Conservation (phyloP, 2,113 vertebrate genomes). For the Glaucidium brasilianum region DNA sequence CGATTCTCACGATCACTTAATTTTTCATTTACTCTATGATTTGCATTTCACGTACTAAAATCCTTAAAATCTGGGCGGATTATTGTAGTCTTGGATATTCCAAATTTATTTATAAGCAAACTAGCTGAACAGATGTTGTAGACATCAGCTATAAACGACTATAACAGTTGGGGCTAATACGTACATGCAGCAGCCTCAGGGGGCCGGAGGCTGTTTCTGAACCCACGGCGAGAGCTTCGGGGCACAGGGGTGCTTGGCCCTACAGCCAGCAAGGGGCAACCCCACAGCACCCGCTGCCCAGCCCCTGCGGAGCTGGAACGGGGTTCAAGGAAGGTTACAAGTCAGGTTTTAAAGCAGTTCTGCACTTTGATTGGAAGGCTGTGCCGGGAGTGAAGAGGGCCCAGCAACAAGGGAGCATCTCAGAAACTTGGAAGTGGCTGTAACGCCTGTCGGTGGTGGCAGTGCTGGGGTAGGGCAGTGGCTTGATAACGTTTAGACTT, state of each 20-base stretch:
- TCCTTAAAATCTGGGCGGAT: not conserved
- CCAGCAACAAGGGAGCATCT: not conserved
- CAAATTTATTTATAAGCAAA: constrained; percentile 1
- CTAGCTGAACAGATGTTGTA: not conserved
- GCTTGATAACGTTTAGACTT: not conserved
- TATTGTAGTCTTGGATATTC: not conserved
- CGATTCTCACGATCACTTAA: constrained; percentile 3
- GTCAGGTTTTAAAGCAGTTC: not conserved
- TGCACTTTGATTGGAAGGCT: not conserved
- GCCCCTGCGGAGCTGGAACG: fast-evolving
- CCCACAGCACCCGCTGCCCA: not conserved
- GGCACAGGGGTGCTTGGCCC: not conserved
- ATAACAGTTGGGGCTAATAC: not conserved
- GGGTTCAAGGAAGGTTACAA: not conserved
- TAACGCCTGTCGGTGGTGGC: not conserved
- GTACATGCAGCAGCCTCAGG: not conserved
- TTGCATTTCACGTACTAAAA: not conserved
- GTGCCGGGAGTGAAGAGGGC: not conserved
- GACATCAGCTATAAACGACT: not conserved
- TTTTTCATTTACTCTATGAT: constrained; percentile 37
- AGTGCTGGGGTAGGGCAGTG: not conserved
- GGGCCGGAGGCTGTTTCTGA: not conserved
- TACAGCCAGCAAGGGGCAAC: not conserved
- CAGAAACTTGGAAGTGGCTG: not conserved
- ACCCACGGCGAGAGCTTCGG: not conserved